phyloP scores from a whole-genome alignment of 2,888 invertebrate genomes.

The Eristalis tenax region DNA sequence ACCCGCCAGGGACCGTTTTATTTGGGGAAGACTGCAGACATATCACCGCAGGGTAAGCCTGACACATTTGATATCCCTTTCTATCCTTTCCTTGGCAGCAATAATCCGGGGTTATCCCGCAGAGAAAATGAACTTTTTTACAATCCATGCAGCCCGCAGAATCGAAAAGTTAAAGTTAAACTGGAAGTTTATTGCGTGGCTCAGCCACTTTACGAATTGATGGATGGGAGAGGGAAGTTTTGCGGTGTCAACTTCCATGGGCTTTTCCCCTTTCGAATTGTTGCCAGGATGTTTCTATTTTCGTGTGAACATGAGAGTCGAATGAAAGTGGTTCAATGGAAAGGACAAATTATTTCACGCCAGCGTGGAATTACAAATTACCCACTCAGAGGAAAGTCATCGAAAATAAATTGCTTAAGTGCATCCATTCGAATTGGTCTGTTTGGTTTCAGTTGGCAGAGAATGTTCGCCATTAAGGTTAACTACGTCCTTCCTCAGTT shows the following conservation, averaged over 20 bases:
- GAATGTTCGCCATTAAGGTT: too few species aligned
- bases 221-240: neutral
- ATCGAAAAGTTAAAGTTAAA: conserved; percentile 42
- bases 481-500: too few species aligned
- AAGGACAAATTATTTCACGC: neutral
- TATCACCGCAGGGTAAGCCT: conserved; percentile 87
- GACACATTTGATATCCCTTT: neutral
- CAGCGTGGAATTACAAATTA: neutral
- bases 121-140: conserved; percentile 24
- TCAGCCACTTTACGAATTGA: neutral
- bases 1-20: conserved; percentile 94
- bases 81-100: neutral
- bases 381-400: neutral
- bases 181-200: neutral
- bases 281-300: conserved; percentile 1
- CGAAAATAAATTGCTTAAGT: neutral
- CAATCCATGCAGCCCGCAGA: neutral
- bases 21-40: conserved; percentile 85
- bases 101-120: conserved; percentile 7
- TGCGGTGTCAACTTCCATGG: conserved; percentile 7
- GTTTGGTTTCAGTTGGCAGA: too few species aligned
- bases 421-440: too few species aligned
- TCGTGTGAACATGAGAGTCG: neutral
- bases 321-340: neutral
- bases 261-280: neutral